phyloP scores from a whole-genome alignment of 2,797 vertebrate genomes.

The Hyperoplus immaculatus region DNA sequence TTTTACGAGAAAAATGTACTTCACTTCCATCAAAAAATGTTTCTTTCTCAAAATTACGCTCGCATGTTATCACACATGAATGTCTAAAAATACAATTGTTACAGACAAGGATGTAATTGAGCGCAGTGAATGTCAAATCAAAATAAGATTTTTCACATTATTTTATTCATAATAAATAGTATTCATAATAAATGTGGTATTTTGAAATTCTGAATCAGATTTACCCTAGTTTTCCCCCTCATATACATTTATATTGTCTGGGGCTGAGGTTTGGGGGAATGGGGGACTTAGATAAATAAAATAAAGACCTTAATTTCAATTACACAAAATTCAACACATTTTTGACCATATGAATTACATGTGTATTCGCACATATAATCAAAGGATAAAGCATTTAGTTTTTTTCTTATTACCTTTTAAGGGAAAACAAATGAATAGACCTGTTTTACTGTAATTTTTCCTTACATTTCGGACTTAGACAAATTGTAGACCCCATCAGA shows the following conservation, averaged over 20 bases:
- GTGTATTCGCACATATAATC: not conserved
- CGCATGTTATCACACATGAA: not conserved
- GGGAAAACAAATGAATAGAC: not conserved
- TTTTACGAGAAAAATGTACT: not conserved
- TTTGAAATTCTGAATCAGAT: too few species aligned
- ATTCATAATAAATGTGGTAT: too few species aligned
- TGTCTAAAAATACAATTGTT: not conserved
- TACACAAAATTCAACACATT: not conserved
- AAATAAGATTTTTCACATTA: too few species aligned
- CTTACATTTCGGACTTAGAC: not conserved
- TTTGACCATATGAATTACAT: not conserved
- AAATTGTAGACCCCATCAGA: not conserved
- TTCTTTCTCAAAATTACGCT: not conserved
- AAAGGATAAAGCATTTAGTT: not conserved
- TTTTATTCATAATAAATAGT: too few species aligned
- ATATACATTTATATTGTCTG: too few species aligned
- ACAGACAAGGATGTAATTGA: not conserved
- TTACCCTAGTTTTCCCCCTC: too few species aligned
- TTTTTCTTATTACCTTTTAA: not conserved
- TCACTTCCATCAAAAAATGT: not conserved
- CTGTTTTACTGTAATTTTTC: not conserved
- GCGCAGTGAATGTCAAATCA: not conserved
- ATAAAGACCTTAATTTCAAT: too few species aligned
- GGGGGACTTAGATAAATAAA: too few species aligned
- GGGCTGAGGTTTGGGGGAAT: too few species aligned